Conservation (phyloP, 1,140 invertebrate genomes). For the Littorina saxatilis region DNA sequence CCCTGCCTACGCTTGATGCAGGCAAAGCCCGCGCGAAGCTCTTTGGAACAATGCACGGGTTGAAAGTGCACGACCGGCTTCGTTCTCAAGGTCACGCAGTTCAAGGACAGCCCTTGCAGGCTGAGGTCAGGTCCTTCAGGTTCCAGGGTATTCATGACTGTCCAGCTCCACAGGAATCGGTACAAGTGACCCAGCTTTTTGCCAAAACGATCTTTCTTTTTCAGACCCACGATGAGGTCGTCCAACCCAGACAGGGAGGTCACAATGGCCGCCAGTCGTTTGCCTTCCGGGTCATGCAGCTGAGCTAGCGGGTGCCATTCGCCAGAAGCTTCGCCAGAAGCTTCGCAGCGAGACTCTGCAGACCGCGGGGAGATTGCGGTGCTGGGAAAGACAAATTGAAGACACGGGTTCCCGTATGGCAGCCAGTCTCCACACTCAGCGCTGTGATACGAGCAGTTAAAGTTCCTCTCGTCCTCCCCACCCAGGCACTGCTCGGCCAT, state of each 20-base stretch:
- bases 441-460: neutral
- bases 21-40: neutral
- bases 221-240: neutral
- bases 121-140: neutral
- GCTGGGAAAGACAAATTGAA: neutral
- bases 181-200: neutral
- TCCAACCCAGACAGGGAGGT: neutral
- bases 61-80: neutral
- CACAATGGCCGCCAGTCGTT: neutral
- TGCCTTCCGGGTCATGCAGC: neutral
- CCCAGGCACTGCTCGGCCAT: slow-evolving; percentile 4
- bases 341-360: neutral
- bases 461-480: slow-evolving; percentile 17
- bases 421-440: neutral
- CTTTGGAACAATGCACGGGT: neutral
- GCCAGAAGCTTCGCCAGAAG: neutral
- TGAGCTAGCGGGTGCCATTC: too few species aligned
- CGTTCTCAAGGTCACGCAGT: neutral
- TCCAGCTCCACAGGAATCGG: slow-evolving; percentile 1
- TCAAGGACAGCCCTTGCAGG: neutral
- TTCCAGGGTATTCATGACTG: neutral
- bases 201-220: neutral
- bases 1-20: neutral
- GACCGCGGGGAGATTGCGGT: neutral
- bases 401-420: neutral